phyloP scores from a whole-genome alignment of 1,140 invertebrate genomes.

The Macrostomum lignano region DNA sequence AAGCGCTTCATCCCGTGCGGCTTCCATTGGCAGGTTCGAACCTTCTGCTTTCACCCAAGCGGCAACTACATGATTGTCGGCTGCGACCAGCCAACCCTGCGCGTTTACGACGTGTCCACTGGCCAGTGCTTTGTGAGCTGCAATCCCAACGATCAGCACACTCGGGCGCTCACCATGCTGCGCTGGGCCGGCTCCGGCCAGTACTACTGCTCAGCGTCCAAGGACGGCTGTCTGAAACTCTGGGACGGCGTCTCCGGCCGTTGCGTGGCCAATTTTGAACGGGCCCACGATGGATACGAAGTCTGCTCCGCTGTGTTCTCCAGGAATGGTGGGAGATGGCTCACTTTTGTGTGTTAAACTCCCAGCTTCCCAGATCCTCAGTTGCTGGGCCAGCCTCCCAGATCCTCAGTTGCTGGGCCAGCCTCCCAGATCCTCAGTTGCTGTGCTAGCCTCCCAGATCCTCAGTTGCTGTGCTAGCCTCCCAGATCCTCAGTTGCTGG shows the following conservation, averaged over 20 bases:
- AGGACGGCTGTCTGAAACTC: conserved; percentile 65
- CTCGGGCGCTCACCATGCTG: conserved; percentile 47
- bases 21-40: too few relatives aligned
- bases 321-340: conserved; percentile 17
- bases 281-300: conserved; percentile 71
- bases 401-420: too few relatives aligned
- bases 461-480: too few relatives aligned
- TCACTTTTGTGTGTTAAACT: background rate
- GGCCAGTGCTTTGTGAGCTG: conserved; percentile 74
- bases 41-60: conserved; percentile 67
- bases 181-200: conserved; percentile 45
- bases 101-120: conserved; percentile 77
- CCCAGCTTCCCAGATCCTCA: too few relatives aligned
- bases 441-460: too few relatives aligned
- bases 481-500: too few relatives aligned
- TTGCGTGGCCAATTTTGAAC: conserved; percentile 66
- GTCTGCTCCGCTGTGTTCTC: conserved; percentile 77
- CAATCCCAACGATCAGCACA: conserved; percentile 66
- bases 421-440: too few relatives aligned
- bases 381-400: too few relatives aligned
- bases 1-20: too few relatives aligned
- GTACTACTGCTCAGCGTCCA: conserved; percentile 58
- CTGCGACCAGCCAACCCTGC: conserved; percentile 54
- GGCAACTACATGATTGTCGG: conserved; percentile 76
- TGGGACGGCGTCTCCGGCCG: conserved; percentile 82